These are phyloP conservation scores for Karalla daura DNA, from an alignment of 2,797 vertebrate genomes.

Conservation along the genomic window DNA sequence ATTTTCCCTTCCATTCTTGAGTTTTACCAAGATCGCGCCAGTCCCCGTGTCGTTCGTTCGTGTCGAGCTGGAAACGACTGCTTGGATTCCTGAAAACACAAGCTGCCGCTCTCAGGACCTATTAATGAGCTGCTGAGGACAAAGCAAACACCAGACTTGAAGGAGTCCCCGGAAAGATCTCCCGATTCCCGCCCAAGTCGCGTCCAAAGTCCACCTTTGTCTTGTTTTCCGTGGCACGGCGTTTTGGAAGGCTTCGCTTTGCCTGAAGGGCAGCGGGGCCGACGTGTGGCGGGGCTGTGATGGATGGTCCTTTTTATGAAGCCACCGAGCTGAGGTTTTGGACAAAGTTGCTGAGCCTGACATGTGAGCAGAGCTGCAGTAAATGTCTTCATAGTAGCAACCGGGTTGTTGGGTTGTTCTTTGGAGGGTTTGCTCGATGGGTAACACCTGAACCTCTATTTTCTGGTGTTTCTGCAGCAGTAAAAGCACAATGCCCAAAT, in stretches of 20 bases:
- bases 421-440: constrained; percentile 2
- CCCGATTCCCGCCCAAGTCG: neutral
- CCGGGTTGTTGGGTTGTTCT: constrained; percentile 10
- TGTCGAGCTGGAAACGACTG: constrained; percentile 11
- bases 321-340: constrained; percentile 8
- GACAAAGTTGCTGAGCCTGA: constrained; percentile 41
- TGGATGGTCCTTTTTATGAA: constrained; percentile 19
- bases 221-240: constrained; percentile 17
- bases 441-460: constrained; percentile 39
- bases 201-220: constrained; percentile 43
- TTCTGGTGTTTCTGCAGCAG: neutral
- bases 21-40: constrained; percentile 10
- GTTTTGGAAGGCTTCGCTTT: constrained; percentile 7
- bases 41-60: too few species aligned
- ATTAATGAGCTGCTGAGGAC: neutral
- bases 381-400: constrained; percentile 46
- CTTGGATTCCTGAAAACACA: constrained; percentile 7
- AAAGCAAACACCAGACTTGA: constrained; percentile 9
- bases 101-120: neutral
- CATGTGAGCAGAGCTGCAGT: constrained; percentile 24
- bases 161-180: constrained; percentile 21
- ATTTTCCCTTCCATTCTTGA: constrained; percentile 6
- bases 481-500: constrained; percentile 2
- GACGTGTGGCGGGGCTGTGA: neutral
- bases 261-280: neutral